Evolutionary conservation across 2,888 invertebrate genomes (phyloP), one percentile per base, ranked within the genome.

Genomic region (Drosophila neotestacea): DNA sequence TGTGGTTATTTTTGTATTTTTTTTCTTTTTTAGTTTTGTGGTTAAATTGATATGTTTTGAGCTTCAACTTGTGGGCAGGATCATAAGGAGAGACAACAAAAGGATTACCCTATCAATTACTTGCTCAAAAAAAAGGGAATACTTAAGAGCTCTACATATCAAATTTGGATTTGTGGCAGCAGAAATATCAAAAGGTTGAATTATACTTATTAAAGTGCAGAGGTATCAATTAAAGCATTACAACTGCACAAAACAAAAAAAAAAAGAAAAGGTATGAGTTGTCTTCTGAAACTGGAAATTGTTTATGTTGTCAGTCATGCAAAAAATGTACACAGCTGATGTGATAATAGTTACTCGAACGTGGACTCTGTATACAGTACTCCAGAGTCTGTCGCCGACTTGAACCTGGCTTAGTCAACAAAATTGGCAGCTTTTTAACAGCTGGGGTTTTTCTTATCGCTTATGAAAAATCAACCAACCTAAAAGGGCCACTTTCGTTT

Each of bases 1-100:
- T 30, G 11, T 28, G n/a, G 13, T 42, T 61, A 41, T 48, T 61
- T 51, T 58, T 60, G 28, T 30, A n/a, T n/a, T n/a, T n/a, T n/a
- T n/a, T n/a, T n/a, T n/a, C n/a, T 6, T 11, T 44, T 41, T 59
- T 41, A 13, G 50, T 28, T 64, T 77, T 65, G 48, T 47, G 69
- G 75, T 78, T 78, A 55, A 74, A 76, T 76, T 79, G 76, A 76
- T 76, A 76, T 74, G 76, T 76, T 55, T 55, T 50, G 38, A 42
- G 22, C 73, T 59, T 3, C 44, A 22, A 22, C 22, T 42, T 22
- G 42, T 22, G 42, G 42, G 55, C 52, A 44, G 42, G 78, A 63
- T 39, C 52, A 47, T 46, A 16, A 27, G 34, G 28, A 50, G 48
- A 36, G 58, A 27, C 39, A 36, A 10, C 13, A 27, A 41, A 30